Conservation (phyloP, 2,888 invertebrate species). For the Cerastoderma edule region DNA sequence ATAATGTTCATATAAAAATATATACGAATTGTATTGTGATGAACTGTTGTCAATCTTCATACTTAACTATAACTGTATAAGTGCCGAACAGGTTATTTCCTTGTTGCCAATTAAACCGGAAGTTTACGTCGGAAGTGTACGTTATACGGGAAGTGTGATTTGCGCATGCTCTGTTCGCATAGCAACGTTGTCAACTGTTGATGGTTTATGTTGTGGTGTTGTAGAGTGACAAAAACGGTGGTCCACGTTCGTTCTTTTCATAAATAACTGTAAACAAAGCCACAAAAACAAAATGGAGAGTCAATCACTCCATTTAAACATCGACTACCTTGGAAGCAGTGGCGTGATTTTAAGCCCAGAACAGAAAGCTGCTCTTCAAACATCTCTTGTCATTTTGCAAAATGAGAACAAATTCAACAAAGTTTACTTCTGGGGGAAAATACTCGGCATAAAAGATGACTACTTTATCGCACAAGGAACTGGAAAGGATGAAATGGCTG, state of each 20-base stretch:
- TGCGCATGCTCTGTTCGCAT: constrained; percentile 14
- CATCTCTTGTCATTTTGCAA: constrained; percentile 91
- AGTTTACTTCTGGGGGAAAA: constrained; percentile 94
- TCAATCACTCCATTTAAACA: constrained; percentile 85
- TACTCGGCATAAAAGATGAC: constrained; percentile 90
- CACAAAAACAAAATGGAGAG: no score
- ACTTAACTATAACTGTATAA: no score
- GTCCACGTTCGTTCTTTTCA: no score
- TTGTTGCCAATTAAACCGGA: constrained; percentile 32
- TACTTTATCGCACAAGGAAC: constrained; percentile 94
- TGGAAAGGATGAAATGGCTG: constrained; percentile 89
- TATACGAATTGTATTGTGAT: no score
- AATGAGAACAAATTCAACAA: constrained; percentile 93
- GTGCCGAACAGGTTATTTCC: no score
- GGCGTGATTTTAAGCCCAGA: constrained; percentile 90
- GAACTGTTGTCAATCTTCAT: no score
- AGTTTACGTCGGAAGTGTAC: constrained; percentile 34
- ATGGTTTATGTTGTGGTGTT: background rate
- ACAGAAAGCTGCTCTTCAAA: constrained; percentile 88
- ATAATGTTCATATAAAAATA: no score
- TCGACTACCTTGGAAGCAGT: constrained; percentile 86
- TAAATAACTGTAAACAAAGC: no score
- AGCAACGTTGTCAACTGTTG: constrained; percentile 22
- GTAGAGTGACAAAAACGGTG: no score
- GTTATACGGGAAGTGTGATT: constrained; percentile 18